phyloP scores from a whole-genome alignment of 2,797 vertebrate species.

The Odontamblyopus lacepedii region DNA sequence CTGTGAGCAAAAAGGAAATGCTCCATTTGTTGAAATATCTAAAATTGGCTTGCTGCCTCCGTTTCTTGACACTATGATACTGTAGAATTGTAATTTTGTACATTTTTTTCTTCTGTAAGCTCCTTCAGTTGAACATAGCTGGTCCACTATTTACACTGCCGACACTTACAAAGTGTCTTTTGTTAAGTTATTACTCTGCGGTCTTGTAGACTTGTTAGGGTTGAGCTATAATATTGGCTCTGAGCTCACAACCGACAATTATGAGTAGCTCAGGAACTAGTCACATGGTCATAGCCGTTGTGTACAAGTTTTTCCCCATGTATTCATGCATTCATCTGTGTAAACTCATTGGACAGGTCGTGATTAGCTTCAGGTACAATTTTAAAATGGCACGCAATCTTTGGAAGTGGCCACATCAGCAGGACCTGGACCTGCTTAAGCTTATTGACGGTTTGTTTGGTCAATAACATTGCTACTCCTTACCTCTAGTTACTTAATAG shows the following conservation, averaged over 20 bases:
- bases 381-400: conserved; percentile 25
- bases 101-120: conserved; percentile 13
- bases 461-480: conserved; percentile 10
- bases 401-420: conserved; percentile 2
- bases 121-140: conserved; percentile 14
- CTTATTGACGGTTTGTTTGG: conserved; percentile 24
- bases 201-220: conserved; percentile 33
- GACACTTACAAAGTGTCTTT: conserved; percentile 48
- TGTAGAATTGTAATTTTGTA: conserved; percentile 15
- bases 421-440: conserved; percentile 8
- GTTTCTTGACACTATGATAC: conserved; percentile 17
- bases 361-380: conserved; percentile 17
- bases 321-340: conserved; percentile 35
- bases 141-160: conserved; percentile 9
- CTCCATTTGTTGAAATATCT: background rate
- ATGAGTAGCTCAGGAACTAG: conserved; percentile 8
- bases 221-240: conserved; percentile 35
- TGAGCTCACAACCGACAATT: conserved; percentile 1
- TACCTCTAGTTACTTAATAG: conserved; percentile 7
- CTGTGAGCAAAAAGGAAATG: conserved; percentile 13
- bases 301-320: conserved; percentile 16
- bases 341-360: conserved; percentile 18
- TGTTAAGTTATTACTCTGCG: conserved; percentile 34
- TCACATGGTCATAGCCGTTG: conserved; percentile 19
- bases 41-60: conserved; percentile 16